These are phyloP conservation scores for Rutpela maculata DNA, from an alignment of 2,888 invertebrate species.

Conservation along the genomic window DNA sequence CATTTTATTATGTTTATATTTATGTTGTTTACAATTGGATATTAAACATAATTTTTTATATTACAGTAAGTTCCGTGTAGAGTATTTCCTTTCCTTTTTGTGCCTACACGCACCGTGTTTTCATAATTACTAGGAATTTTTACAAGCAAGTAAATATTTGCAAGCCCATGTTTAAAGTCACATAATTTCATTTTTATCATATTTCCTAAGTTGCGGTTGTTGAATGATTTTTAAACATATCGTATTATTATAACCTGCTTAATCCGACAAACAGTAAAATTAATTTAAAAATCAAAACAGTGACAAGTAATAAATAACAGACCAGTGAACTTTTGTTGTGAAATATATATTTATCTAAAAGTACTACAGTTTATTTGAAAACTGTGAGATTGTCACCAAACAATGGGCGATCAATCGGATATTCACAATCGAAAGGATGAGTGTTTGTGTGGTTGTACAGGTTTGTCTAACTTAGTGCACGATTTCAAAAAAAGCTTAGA, in stretches of 20 bases:
- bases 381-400: background rate
- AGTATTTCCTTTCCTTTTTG: background rate
- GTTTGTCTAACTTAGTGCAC: background rate
- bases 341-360: background rate
- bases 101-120: background rate
- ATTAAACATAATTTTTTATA: background rate
- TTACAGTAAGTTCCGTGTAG: background rate
- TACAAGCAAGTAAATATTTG: background rate
- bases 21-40: background rate
- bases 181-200: background rate
- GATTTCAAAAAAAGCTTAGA: conserved; percentile 1
- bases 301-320: background rate
- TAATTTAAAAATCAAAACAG: too few species aligned
- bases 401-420: background rate
- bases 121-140: background rate
- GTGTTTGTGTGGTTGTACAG: conserved; percentile 11
- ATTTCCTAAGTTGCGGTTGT: background rate
- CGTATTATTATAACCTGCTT: too few species aligned
- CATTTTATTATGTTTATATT: conserved; percentile 3
- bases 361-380: background rate
- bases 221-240: background rate
- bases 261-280: too few species aligned
- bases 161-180: background rate
- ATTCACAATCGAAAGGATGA: background rate
- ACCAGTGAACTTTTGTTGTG: background rate